A percentile compares a stretch with the other conserved stretches of the same genome.
Evolutionary conservation across 2,797 vertebrate genomes (phyloP).

Genomic region (Alosa sapidissima): DNA sequence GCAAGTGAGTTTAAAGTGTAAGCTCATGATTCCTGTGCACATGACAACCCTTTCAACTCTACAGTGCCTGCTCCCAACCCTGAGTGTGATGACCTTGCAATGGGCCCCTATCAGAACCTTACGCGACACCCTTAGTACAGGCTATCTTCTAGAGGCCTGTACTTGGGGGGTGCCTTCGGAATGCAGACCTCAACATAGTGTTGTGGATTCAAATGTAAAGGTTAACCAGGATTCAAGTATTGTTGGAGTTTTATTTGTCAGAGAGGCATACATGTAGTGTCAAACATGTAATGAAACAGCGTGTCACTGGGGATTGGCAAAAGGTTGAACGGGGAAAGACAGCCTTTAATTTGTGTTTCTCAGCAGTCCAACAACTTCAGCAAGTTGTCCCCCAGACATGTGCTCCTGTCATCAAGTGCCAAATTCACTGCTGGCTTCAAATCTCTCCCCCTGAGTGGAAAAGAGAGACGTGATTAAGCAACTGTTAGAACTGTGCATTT

Average conservation of each 20-base stretch:
- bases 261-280: no score
- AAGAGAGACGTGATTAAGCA: neutral
- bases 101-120: neutral
- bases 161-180: neutral
- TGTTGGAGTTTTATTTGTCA: no score
- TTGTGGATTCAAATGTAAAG: neutral
- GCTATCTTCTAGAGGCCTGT: neutral
- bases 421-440: neutral
- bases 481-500: neutral
- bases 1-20: conserved; percentile 1
- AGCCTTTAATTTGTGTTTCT: neutral
- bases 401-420: neutral
- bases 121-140: neutral
- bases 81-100: neutral
- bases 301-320: neutral
- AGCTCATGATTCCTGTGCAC: conserved; percentile 19
- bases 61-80: neutral
- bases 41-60: neutral
- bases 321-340: neutral
- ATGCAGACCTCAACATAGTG: neutral
- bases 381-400: neutral
- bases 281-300: no score
- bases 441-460: neutral
- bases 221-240: no score
- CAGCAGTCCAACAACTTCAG: neutral